Base-by-base conservation (phyloP, 2,797 vertebrate genomes). In the Parotocinclus haroldoi region DNA sequence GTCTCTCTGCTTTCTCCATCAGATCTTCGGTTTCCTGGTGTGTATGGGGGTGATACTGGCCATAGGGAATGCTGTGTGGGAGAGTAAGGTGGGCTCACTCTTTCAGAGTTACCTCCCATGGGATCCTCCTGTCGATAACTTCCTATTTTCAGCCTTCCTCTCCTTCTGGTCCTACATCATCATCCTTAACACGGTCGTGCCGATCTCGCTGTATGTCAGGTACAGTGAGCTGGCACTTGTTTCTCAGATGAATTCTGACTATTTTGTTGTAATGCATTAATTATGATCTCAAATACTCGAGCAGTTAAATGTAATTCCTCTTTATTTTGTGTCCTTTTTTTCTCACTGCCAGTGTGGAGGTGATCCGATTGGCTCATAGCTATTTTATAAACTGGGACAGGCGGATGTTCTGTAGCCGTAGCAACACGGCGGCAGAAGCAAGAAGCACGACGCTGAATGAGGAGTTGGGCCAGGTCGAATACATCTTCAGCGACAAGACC, bases 341-440 rank as follows among this genome's bases (percentile, higher is more conserved):
- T n/a, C n/a, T n/a, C n/a, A n/a, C n/a, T n/a, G n/a, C n/a, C 81
- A 97, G 95, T 1, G 94, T 97, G 87, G 95, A 97, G 83, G 94
- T 98, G 80, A 96, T 98, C 82, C 87, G 95, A 1, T 86, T 97
- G 4, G 95, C 93, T 52, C 95, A 98, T 80, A 98, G 95, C 86
- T 98, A 96, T 84, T 98, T 97, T 83, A 97, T 97, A 74, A 98
- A 97, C 88, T 97, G 95, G 95, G 95, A 97, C 87, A 89, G 84
- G 81, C 91, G 93, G 78, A 98, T 97, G 95, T 96, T 91, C 83
- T 98, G 95, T 66, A 84, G 78, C 7, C 86, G 82, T 72, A 85
- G 88, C 50, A 89, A 86, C 72, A 95, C 93, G 0, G 86, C 94
- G 0, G 95, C 95, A 0, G 94, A 96, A 77, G 94, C 95, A 13